Evolutionary conservation across 2,888 invertebrate genomes (phyloP).

Genomic region (Ochropacha duplaris): DNA sequence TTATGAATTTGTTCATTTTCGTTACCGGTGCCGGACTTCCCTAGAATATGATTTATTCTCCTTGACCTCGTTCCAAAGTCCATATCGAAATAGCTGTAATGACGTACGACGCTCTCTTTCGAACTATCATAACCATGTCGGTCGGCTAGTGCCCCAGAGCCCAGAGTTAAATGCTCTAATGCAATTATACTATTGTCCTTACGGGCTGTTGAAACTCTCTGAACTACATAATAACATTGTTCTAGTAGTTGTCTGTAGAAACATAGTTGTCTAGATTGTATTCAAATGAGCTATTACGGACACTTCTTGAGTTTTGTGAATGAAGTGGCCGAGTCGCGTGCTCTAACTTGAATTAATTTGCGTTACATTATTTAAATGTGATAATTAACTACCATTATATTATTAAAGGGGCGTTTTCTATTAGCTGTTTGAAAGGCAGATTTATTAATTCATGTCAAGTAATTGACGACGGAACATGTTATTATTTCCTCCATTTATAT

Average conservation of each 20-base stretch:
- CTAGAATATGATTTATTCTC: conserved; percentile 24
- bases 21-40: not conserved
- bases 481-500: conserved; percentile 14
- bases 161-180: conserved; percentile 33
- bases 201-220: conserved; percentile 24
- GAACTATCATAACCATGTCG: conserved; percentile 55
- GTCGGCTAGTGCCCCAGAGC: conserved; percentile 28
- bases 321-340: conserved; percentile 54
- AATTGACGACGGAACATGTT: conserved; percentile 6
- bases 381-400: conserved; percentile 64
- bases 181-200: conserved; percentile 30
- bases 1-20: not conserved
- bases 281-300: conserved; percentile 66
- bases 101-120: conserved; percentile 47
- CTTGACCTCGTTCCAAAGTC: conserved; percentile 52
- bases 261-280: conserved; percentile 57
- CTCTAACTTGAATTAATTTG: conserved; percentile 61
- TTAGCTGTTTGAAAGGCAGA: conserved; percentile 43
- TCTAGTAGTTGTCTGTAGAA: conserved; percentile 22
- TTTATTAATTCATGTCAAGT: conserved; percentile 33
- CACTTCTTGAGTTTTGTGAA: conserved; percentile 59
- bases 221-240: conserved; percentile 35
- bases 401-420: conserved; percentile 55
- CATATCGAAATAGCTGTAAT: conserved; percentile 31
- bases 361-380: conserved; percentile 68